phyloP scores from a whole-genome alignment of 2,888 invertebrate genomes.

The Coleophora deauratella region DNA sequence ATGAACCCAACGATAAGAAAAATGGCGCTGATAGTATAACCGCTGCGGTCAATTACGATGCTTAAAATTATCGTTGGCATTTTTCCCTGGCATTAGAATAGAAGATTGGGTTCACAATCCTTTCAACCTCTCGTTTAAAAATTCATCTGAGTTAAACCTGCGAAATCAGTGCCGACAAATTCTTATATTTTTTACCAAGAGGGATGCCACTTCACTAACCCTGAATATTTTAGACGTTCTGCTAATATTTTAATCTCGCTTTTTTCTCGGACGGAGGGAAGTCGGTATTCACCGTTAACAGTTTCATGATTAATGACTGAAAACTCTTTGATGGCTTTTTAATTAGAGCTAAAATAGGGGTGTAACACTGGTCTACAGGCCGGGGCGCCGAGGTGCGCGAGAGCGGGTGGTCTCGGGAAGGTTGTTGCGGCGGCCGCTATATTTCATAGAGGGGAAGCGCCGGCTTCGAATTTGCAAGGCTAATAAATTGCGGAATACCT shows the following conservation, averaged over 20 bases:
- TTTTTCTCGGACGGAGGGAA: constrained; percentile 53
- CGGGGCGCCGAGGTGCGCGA: constrained; percentile 7
- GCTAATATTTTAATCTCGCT: constrained; percentile 67
- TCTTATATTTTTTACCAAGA: constrained; percentile 51
- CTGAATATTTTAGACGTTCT: constrained; percentile 67
- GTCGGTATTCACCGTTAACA: constrained; percentile 70
- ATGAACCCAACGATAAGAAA: constrained; percentile 9
- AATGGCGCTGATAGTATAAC: constrained; percentile 20
- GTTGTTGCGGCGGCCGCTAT: constrained; percentile 61
- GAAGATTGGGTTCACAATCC: constrained; percentile 58
- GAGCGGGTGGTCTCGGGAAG: constrained; percentile 37
- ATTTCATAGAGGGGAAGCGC: constrained; percentile 62
- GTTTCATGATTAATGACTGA: constrained; percentile 75
- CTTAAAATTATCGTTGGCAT: constrained; percentile 33
- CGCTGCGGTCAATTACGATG: constrained; percentile 59
- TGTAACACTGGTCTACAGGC: constrained; percentile 45
- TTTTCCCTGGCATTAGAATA: constrained; percentile 13
- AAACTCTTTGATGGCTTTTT: constrained; percentile 76
- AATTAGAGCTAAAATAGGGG: constrained; percentile 74
- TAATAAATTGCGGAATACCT: constrained; percentile 71
- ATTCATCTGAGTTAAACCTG: constrained; percentile 54
- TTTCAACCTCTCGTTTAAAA: constrained; percentile 63
- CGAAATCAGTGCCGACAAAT: constrained; percentile 43
- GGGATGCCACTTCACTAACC: constrained; percentile 61
- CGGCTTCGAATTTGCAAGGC: constrained; percentile 69